A percentile compares a stretch with the other conserved stretches of the same genome.
Conservation (phyloP, 2,797 vertebrate genomes). For the Silurus aristotelis region DNA sequence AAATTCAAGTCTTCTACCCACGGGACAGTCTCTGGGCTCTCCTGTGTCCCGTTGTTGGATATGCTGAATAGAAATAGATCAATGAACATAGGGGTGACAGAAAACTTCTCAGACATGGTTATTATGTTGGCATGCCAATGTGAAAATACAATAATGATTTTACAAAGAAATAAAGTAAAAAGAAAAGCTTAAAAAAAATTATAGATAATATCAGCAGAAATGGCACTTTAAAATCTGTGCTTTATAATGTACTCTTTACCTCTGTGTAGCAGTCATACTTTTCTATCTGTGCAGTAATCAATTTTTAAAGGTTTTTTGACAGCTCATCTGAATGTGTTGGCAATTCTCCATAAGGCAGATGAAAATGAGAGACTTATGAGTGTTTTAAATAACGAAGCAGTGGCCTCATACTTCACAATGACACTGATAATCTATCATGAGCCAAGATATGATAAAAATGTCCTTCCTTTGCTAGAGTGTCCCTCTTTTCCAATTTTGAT, state of each 20-base stretch:
- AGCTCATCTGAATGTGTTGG: slow-evolving; percentile 66
- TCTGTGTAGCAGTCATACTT: slow-evolving; percentile 41
- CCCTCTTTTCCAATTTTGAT: slow-evolving; percentile 74
- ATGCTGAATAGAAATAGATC: too few species aligned
- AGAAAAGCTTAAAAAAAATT: not conserved
- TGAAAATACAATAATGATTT: not conserved
- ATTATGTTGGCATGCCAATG: slow-evolving; percentile 23
- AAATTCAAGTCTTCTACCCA: too few species aligned
- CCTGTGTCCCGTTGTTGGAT: too few species aligned
- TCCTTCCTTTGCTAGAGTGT: slow-evolving; percentile 65
- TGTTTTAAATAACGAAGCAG: slow-evolving; percentile 70
- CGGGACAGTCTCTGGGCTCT: too few species aligned
- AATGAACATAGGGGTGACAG: slow-evolving; percentile 13
- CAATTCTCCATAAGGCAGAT: slow-evolving; percentile 60
- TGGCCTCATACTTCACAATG: slow-evolving; percentile 78
- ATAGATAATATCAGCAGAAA: slow-evolving; percentile 7
- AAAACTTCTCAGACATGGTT: slow-evolving; percentile 26
- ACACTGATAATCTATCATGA: slow-evolving; percentile 79
- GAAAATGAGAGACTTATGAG: slow-evolving; percentile 69
- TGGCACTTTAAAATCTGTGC: not conserved
- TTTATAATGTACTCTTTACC: slow-evolving; percentile 7
- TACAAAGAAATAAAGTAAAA: not conserved
- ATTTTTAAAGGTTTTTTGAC: slow-evolving; percentile 57
- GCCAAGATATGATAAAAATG: slow-evolving; percentile 73
- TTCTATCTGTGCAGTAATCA: slow-evolving; percentile 49